Percentiles rank a stretch among this genome's conserved stretches.
Evolutionary conservation across 2,888 invertebrate genomes (phyloP).

Genomic region (Aspidapion aeneum): DNA sequence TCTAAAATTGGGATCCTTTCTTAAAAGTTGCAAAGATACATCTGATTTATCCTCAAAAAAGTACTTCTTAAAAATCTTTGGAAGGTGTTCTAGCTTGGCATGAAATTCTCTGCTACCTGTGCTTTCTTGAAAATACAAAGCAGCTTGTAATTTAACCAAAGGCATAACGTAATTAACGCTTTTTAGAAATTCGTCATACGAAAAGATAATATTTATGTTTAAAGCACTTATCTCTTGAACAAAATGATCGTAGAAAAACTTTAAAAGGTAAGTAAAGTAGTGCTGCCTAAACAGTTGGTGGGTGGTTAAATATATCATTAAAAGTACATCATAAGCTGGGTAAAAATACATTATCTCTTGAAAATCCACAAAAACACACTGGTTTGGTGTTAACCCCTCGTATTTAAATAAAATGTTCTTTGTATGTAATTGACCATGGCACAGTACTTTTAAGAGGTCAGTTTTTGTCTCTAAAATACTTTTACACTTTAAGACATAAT

Average conservation of each 20-base stretch:
- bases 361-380: conserved; percentile 21
- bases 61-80: conserved; percentile 7
- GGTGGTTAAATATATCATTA: conserved; percentile 18
- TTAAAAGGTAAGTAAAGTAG: conserved; percentile 20
- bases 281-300: conserved; percentile 22
- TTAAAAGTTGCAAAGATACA: conserved; percentile 13
- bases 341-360: conserved; percentile 19
- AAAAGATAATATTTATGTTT: conserved; percentile 15
- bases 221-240: conserved; percentile 14
- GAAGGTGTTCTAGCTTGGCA: conserved; percentile 15
- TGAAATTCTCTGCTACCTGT: conserved; percentile 21
- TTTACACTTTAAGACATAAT: conserved; percentile 11
- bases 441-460: conserved; percentile 20
- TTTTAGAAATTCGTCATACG: conserved; percentile 20
- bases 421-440: conserved; percentile 22
- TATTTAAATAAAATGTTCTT: conserved; percentile 25
- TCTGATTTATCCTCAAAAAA: conserved; percentile 19
- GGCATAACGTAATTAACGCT: conserved; percentile 20
- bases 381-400: conserved; percentile 13
- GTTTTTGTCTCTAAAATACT: conserved; percentile 18
- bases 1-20: conserved; percentile 21
- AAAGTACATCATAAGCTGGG: conserved; percentile 24
- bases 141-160: conserved; percentile 16
- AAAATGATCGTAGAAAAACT: conserved; percentile 22
- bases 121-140: conserved; percentile 15